Base-by-base conservation (phyloP, 2,888 invertebrate species). In the Petrolisthes manimaculis region DNA sequence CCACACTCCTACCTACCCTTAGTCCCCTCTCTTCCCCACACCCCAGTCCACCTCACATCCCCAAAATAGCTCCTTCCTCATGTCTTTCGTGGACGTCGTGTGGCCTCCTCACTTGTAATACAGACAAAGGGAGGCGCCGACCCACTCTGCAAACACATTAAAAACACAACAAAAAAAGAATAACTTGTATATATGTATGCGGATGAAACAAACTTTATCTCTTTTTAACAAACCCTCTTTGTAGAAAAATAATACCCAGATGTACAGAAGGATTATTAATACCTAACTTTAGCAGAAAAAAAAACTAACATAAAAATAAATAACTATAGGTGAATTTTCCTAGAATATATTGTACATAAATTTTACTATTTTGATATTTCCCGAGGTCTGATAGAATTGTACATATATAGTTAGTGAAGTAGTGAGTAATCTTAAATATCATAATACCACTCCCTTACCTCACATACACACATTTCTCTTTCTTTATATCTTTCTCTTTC, bases 331-430 rank as follows among this genome's bases (percentile, higher is more conserved):
- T 24, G 24, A 24, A 51, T 37, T 82, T 67, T 24, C 12, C 24
- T 82, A 82, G 81, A 82, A 67, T 37, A 84, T 84, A 84, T 75
- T 84, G 83, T 84, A 84, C 37, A 84, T 84, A 84, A 56, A 84
- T 56, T 84, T 84, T 71, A 84, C 75, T 84, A 84, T 84, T 84
- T 84, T 84, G 83, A 84, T 84, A 84, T 84, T 56, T 84, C 75
- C 37, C 67, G 37, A 55, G n/a, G 56, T 75, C 71, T 53, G 53
- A 61, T 67, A 53, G 83, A n/a, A n/a, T 5, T 53, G 83, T 71
- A 53, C 51, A 71, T 83, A 53, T 37, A 37, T 37, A 37, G 37
- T 37, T 37, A 37, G 37, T 37, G 37, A 37, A 37, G 37, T 37
- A 37, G 37, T 37, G 37, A 37, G 37, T 37, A 37, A 37, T 37